Conservation (phyloP, 1,140 invertebrate genomes). For the Caenorhabditis elegans region WBcel235 BX284605.5:5951001-5951500, state of each 20-base stretch:
- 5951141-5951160: not conserved
- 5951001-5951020: not conserved
- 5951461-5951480: not conserved
- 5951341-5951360: too few relatives aligned
- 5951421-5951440: not conserved
- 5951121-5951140: slow-evolving; percentile 1
- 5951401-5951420: not conserved
- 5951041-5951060: not conserved
- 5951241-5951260: not conserved
- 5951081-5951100: not conserved
- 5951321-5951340: too few relatives aligned
- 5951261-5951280: too few relatives aligned
- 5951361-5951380: too few relatives aligned
- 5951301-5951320: not conserved
- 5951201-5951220: not conserved
- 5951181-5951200: slow-evolving; percentile 6
- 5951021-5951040: slow-evolving; percentile 21
- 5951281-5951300: not conserved
- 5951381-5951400: not conserved
- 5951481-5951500: not conserved
- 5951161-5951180: not conserved
- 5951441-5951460: not conserved
- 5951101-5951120: not conserved
- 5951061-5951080: too few relatives aligned
- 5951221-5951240: slow-evolving; percentile 4